Conservation (phyloP, 2,797 vertebrate genomes). For the Adelosebastes latens region DNA sequence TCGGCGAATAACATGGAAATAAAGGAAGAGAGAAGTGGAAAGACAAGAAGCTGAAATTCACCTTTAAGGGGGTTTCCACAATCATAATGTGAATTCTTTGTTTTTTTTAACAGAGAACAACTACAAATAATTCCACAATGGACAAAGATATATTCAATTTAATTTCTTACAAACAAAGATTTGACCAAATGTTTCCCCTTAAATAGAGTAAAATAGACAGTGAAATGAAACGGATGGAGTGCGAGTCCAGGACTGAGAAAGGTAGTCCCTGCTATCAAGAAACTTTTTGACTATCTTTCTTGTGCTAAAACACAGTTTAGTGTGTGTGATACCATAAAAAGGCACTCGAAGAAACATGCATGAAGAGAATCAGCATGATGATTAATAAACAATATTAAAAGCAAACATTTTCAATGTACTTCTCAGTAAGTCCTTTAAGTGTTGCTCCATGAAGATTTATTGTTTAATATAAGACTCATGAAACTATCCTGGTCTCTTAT, state of each 20-base stretch:
- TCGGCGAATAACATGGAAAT: slow-evolving; percentile 65
- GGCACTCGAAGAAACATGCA: not conserved
- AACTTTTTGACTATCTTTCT: not conserved
- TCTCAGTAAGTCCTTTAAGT: not conserved
- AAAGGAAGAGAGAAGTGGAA: slow-evolving; percentile 64
- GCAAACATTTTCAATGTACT: not conserved
- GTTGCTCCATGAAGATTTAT: not conserved
- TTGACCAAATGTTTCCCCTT: slow-evolving; percentile 26
- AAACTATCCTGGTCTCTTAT: not conserved
- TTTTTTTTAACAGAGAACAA: not conserved
- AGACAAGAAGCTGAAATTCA: slow-evolving; percentile 60
- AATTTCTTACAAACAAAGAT: slow-evolving; percentile 20
- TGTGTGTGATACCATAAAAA: not conserved
- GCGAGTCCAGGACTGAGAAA: not conserved
- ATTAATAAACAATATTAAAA: not conserved
- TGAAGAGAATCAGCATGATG: not conserved
- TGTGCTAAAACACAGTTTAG: not conserved
- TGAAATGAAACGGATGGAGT: not conserved
- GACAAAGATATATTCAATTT: not conserved
- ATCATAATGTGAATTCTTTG: slow-evolving; percentile 15
- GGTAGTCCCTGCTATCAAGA: not conserved
- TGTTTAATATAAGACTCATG: not conserved
- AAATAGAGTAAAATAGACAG: slow-evolving; percentile 27
- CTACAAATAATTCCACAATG: not conserved
- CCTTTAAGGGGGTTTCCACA: slow-evolving; percentile 28